These are phyloP conservation scores for Aleiodes alternator DNA, from an alignment of 2,888 invertebrate genomes.

Conservation along the genomic window DNA sequence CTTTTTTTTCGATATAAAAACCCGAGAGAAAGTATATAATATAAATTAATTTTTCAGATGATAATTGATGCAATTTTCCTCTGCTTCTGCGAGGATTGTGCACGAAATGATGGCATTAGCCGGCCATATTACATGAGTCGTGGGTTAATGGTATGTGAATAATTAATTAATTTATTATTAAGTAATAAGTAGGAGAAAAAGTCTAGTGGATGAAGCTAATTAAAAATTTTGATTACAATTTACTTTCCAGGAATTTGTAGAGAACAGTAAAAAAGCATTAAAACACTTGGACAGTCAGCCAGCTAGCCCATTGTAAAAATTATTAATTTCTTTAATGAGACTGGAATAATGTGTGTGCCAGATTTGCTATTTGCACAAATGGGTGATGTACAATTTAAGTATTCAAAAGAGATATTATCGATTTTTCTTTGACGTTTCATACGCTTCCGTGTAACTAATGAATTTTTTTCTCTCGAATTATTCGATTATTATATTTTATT, in stretches of 20 bases:
- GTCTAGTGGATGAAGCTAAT: background rate
- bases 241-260: conserved; percentile 77
- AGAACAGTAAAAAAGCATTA: conserved; percentile 78
- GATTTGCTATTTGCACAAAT: conserved; percentile 9
- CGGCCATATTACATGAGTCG: conserved; percentile 82
- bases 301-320: conserved; percentile 38
- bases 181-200: background rate
- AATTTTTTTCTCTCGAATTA: too few species aligned
- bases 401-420: too few species aligned
- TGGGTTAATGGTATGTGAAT: conserved; percentile 78
- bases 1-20: background rate
- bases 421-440: too few species aligned
- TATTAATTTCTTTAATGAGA: conserved; percentile 36
- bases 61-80: conserved; percentile 82
- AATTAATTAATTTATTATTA: conserved; percentile 15
- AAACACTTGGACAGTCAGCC: conserved; percentile 57
- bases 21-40: too few species aligned
- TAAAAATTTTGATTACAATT: conserved; percentile 37
- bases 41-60: conserved; percentile 77
- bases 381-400: too few species aligned
- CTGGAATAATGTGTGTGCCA: conserved; percentile 26
- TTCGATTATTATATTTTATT: too few species aligned
- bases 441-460: too few species aligned
- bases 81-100: conserved; percentile 84
- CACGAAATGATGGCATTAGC: conserved; percentile 80